A percentile compares a stretch with the other conserved stretches of the same genome.
These are phyloP conservation scores for Agrochola lota DNA, from an alignment of 2,888 invertebrate species.

Conservation along the genomic window DNA sequence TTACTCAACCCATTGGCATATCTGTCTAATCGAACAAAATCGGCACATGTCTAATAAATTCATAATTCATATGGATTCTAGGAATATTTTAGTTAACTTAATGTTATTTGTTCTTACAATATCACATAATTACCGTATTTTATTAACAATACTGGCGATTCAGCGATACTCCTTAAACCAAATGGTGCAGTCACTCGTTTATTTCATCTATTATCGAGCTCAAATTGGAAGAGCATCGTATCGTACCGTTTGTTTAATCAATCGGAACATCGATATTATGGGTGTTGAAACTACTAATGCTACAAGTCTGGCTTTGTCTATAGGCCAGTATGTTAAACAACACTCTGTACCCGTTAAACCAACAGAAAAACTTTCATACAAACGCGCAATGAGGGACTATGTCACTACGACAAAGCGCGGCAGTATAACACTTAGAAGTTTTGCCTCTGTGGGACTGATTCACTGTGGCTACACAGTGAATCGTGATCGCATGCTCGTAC, in stretches of 20 bases:
- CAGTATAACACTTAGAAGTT: neutral
- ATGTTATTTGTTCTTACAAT: slow-evolving; percentile 45
- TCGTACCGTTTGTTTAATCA: neutral
- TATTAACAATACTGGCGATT: neutral
- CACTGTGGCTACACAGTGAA: no score
- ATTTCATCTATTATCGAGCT: neutral
- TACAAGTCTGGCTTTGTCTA: neutral
- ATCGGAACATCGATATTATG: neutral
- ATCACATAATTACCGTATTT: slow-evolving; percentile 31
- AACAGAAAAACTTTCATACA: neutral
- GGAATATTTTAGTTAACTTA: slow-evolving; percentile 6
- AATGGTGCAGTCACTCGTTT: neutral
- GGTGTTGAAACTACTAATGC: neutral
- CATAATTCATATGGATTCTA: slow-evolving; percentile 16
- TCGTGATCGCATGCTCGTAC: neutral
- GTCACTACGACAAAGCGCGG: neutral
- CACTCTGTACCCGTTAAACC: neutral
- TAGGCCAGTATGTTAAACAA: neutral
- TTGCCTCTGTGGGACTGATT: neutral
- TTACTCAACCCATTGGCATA: neutral
- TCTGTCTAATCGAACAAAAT: slow-evolving; percentile 26
- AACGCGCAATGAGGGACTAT: neutral
- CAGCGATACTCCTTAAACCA: neutral
- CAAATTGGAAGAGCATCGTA: neutral
- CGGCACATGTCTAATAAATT: slow-evolving; percentile 48